These are phyloP conservation scores for Pterois miles DNA, from an alignment of 2,797 vertebrate genomes.

Conservation along the genomic window DNA sequence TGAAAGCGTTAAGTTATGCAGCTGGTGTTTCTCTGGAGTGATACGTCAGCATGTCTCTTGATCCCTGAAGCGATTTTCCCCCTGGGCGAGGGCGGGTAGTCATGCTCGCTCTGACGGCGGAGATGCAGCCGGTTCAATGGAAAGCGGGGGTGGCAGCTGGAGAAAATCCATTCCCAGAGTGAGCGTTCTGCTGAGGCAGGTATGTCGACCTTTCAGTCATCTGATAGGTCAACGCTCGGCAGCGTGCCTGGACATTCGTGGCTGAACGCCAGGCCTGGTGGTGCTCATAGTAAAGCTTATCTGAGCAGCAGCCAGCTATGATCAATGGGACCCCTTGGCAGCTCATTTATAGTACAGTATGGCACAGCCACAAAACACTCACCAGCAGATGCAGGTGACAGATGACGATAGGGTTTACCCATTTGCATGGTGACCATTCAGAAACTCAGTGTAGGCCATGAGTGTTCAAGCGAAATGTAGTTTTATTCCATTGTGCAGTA, in stretches of 20 bases:
- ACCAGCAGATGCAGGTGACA: constrained; percentile 66
- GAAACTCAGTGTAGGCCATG: not conserved
- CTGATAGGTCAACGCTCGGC: constrained; percentile 80
- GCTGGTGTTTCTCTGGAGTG: constrained; percentile 67
- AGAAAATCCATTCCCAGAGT: constrained; percentile 83
- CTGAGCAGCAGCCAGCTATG: constrained; percentile 74
- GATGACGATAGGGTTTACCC: constrained; percentile 50
- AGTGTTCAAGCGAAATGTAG: not conserved
- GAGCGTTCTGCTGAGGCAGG: constrained; percentile 83
- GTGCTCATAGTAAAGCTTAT: constrained; percentile 77
- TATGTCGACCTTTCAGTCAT: constrained; percentile 82
- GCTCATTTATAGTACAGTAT: constrained; percentile 69
- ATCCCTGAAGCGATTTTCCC: constrained; percentile 75
- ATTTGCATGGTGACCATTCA: constrained; percentile 7
- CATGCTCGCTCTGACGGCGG: constrained; percentile 65
- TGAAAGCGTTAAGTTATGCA: constrained; percentile 74
- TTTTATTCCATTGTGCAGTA: constrained; percentile 21
- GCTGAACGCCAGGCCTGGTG: constrained; percentile 66
- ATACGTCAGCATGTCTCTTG: constrained; percentile 80
- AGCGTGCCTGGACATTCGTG: constrained; percentile 73
- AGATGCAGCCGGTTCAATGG: constrained; percentile 74
- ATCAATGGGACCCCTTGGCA: constrained; percentile 79
- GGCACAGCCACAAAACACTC: constrained; percentile 60
- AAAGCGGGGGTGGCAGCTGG: constrained; percentile 73
- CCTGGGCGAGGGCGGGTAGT: constrained; percentile 63